Conservation (phyloP, 2,888 invertebrate species). For the Oegoconia quadripuncta region DNA sequence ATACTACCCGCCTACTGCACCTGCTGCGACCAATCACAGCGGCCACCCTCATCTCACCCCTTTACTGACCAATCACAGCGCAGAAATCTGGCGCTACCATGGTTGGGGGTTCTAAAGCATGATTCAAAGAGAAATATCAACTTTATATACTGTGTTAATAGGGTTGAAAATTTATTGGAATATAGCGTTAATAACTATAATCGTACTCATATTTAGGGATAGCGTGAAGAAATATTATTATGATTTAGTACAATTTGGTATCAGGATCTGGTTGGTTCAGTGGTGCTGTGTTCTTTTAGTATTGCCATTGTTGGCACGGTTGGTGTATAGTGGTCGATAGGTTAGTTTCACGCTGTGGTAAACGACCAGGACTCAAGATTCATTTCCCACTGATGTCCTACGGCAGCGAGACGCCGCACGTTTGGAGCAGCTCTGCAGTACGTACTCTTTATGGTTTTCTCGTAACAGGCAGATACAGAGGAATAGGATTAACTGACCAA, state of each 20-base stretch:
- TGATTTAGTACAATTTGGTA: constrained; percentile 58
- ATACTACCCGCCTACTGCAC: constrained; percentile 53
- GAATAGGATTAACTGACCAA: not conserved
- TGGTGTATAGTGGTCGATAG: constrained; percentile 22
- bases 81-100: constrained; percentile 56
- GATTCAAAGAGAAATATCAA: constrained; percentile 17
- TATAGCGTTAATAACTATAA: constrained; percentile 50
- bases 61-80: constrained; percentile 45
- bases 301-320: constrained; percentile 15
- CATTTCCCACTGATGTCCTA: constrained; percentile 79
- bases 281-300: constrained; percentile 15
- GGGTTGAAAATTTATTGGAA: constrained; percentile 21
- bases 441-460: no score
- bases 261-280: constrained; percentile 26
- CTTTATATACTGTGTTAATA: not conserved
- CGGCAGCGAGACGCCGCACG: constrained; percentile 76
- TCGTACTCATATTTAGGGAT: constrained; percentile 37
- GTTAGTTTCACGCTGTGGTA: constrained; percentile 33
- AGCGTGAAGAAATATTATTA: constrained; percentile 47
- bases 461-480: no score
- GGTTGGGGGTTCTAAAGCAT: constrained; percentile 37
- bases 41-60: constrained; percentile 47
- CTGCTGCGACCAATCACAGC: constrained; percentile 58
- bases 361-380: constrained; percentile 64
- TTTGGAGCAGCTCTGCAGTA: constrained; percentile 74